A percentile compares a stretch with the other conserved stretches of the same genome.
These are phyloP conservation scores for Antrozous pallidus DNA, from an alignment of 2,797 vertebrate species.

Conservation along the genomic window DNA sequence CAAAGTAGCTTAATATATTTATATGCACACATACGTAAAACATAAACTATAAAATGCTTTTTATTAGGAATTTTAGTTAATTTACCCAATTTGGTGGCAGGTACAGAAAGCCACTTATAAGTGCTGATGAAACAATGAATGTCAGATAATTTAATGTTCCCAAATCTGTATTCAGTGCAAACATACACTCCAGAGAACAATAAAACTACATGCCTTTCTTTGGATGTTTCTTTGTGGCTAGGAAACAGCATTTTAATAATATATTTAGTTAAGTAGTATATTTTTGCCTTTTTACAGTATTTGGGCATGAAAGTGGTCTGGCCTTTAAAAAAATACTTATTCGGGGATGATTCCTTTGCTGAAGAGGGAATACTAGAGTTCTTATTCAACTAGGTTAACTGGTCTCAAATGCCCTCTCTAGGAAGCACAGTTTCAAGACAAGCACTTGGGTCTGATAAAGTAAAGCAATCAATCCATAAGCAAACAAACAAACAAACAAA, in stretches of 20 bases:
- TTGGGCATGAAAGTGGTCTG: neutral
- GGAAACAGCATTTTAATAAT: neutral
- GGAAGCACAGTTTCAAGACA: conserved; percentile 13
- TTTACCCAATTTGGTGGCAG: neutral
- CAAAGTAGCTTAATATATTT: neutral
- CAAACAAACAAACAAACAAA: neutral
- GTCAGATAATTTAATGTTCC: neutral
- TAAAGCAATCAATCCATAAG: neutral
- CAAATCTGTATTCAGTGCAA: neutral
- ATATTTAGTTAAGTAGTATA: neutral
- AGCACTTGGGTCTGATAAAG: neutral
- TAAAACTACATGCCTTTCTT: neutral
- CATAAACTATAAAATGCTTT: neutral
- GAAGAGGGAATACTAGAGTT: neutral
- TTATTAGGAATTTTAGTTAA: neutral
- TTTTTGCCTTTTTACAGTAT: neutral
- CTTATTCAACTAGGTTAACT: neutral
- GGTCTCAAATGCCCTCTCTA: neutral
- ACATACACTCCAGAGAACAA: neutral
- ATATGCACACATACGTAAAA: neutral
- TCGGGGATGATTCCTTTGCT: neutral
- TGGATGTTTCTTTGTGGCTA: neutral
- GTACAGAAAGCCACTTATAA: neutral
- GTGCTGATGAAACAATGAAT: neutral
- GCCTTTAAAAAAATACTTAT: neutral